A percentile compares a stretch with the other conserved stretches of the same genome.
phyloP scores from a whole-genome alignment of 2,888 invertebrate species.

The Cryptus viduatorius region DNA sequence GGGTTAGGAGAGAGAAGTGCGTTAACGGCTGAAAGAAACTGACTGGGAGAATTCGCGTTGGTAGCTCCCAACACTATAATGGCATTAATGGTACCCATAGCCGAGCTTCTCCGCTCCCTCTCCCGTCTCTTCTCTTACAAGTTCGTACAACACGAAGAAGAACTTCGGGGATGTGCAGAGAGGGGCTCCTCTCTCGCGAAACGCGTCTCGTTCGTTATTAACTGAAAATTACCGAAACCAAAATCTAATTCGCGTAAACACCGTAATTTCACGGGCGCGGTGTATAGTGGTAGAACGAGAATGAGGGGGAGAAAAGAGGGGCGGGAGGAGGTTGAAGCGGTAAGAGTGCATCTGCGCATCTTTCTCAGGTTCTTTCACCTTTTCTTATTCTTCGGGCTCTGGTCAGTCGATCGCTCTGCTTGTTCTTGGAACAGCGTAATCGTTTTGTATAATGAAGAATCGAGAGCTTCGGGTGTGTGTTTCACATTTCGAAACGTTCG shows the following conservation, averaged over 20 bases:
- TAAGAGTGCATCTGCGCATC: constrained; percentile 25
- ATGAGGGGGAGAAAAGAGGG: constrained; percentile 14
- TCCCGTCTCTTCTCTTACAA: constrained; percentile 3
- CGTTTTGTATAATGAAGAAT: constrained; percentile 8
- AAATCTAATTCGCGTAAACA: constrained; percentile 84
- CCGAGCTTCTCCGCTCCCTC: constrained; percentile 72
- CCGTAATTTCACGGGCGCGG: constrained; percentile 78
- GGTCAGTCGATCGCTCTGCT: constrained; percentile 26
- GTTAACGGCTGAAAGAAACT: constrained; percentile 52
- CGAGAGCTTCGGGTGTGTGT: not conserved
- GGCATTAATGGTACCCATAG: constrained; percentile 76
- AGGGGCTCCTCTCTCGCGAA: constrained; percentile 34
- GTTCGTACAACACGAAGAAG: constrained; percentile 45
- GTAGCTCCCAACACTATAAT: constrained; percentile 78
- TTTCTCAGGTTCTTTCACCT: constrained; percentile 44
- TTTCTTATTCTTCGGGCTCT: constrained; percentile 7
- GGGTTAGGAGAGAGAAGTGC: constrained; percentile 34
- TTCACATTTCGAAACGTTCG: not conserved
- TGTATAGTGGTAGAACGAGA: constrained; percentile 18
- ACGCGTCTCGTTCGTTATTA: constrained; percentile 78
- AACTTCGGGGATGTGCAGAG: constrained; percentile 50
- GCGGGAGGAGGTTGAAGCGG: constrained; percentile 12
- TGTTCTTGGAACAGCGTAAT: constrained; percentile 6
- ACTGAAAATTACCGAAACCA: constrained; percentile 83
- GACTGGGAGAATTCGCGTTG: constrained; percentile 60